A percentile compares a stretch with the other conserved stretches of the same genome.
These are phyloP conservation scores for Campylomormyrus numenius DNA, from an alignment of 2,113 vertebrate species.

Conservation along the genomic window DNA sequence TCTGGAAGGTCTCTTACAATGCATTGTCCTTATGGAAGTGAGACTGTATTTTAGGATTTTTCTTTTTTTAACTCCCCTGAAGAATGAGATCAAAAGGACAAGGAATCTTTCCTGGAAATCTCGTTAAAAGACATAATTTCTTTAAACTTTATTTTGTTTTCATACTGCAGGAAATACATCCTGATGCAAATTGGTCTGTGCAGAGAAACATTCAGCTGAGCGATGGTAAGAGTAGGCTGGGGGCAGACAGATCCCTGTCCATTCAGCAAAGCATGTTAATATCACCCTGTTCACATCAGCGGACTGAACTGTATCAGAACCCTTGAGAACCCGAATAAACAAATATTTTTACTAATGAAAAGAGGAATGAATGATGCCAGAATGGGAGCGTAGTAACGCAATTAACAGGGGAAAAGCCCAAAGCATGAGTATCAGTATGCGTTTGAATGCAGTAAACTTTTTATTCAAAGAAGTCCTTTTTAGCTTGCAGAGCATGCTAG, in stretches of 20 bases:
- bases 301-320: not conserved
- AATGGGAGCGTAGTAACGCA: not conserved
- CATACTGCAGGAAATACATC: not conserved
- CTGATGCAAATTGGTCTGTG: not conserved
- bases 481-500: not conserved
- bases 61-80: not conserved
- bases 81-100: not conserved
- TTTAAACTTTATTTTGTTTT: not conserved
- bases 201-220: not conserved
- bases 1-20: not conserved
- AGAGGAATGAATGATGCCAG: not conserved
- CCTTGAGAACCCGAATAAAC: not conserved
- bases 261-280: not conserved
- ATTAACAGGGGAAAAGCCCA: not conserved
- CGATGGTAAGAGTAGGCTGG: not conserved
- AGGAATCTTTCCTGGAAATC: not conserved
- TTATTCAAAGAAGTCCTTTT: not conserved
- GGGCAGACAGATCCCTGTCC: not conserved
- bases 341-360: not conserved
- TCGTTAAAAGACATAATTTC: not conserved
- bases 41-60: not conserved
- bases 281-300: not conserved
- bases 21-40: not conserved
- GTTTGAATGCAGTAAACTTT: not conserved
- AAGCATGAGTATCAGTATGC: not conserved